Base-by-base conservation (phyloP, 2,797 vertebrate species). In the Apogon talboti region DNA sequence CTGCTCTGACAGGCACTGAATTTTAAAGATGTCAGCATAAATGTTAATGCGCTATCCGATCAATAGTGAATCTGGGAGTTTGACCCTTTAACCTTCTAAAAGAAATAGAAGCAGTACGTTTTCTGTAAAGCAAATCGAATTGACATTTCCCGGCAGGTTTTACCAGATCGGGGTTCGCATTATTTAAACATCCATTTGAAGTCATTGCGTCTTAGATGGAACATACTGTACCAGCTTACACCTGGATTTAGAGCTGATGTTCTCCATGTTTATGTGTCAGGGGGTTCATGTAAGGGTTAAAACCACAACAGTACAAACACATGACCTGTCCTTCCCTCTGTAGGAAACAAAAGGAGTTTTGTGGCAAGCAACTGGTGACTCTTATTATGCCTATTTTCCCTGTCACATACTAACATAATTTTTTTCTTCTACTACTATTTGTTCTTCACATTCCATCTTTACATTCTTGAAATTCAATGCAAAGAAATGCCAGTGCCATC, bases 31-130 rank as follows among this genome's bases (percentile, higher is more conserved):
- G 30, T 66, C 76, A 21, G 66, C 68, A 63, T 74, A 62, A 82
- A 87, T 86, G 75, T 68, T 81, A 83, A 84, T 73, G 66, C 62
- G 47, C n/a, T 14, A 12, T 6, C 2, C 2, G 63, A 88, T 86
- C 87, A 65, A 87, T 88, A 76, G n/a, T 37, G 47, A 61, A 72
- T 83, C 66, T 63, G 19, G 9, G 67, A 71, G 35, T 74, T 19
- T 74, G 74, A 81, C 68, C 74, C 71, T 68, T 67, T 74, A 61
- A 83, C 74, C 76, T 78, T 81, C 21, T 40, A 0, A 5, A 57
- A 57, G 54, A 66, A 57, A 58, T n/a, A 44, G 3, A 70, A 42
- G 12, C 12, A 67, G 21, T 52, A 24, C 30, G 28, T 78, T 73
- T 74, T 64, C 69, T 56, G 12, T 21, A 49, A 15, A 63, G 69